Percentiles rank a stretch among this genome's conserved stretches.
phyloP scores from a whole-genome alignment of 53 echinoderm and acorn worm genomes.

The Holothuria leucospilota region DNA sequence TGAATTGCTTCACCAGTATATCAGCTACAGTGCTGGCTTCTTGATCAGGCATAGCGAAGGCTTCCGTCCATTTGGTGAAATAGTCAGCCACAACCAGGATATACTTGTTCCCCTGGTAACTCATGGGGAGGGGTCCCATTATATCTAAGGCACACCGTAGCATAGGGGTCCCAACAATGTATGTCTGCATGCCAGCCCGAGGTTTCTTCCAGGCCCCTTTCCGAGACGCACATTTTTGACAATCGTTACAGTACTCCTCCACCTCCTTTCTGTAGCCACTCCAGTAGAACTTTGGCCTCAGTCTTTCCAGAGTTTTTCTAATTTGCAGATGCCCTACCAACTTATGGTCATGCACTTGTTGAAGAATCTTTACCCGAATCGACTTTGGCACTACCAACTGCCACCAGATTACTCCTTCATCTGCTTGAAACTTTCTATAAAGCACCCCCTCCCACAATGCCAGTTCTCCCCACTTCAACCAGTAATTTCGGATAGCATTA shows the following conservation, averaged over 20 bases:
- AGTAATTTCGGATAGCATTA: neutral
- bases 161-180: neutral
- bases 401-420: neutral
- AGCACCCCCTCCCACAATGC: slow-evolving; percentile 20
- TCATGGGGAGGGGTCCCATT: neutral
- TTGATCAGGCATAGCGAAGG: too few species aligned
- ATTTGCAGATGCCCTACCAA: slow-evolving; percentile 48
- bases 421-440: slow-evolving; percentile 34
- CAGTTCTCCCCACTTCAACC: slow-evolving; percentile 52
- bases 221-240: too few species aligned
- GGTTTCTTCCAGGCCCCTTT: too few species aligned
- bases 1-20: neutral
- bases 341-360: slow-evolving; percentile 35
- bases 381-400: slow-evolving; percentile 25
- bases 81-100: too few species aligned
- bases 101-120: neutral
- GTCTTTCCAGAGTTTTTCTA: slow-evolving; percentile 19
- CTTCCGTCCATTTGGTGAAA: too few species aligned
- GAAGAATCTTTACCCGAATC: slow-evolving; percentile 20
- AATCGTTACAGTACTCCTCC: too few species aligned
- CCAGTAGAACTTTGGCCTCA: neutral
- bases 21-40: slow-evolving; percentile 16
- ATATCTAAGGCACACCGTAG: neutral
- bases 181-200: too few species aligned
- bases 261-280: too few species aligned